Percentiles rank a stretch among this genome's conserved stretches.
Evolutionary conservation across 2,797 vertebrate genomes (phyloP).

Genomic region (Benthosema pterotum): DNA sequence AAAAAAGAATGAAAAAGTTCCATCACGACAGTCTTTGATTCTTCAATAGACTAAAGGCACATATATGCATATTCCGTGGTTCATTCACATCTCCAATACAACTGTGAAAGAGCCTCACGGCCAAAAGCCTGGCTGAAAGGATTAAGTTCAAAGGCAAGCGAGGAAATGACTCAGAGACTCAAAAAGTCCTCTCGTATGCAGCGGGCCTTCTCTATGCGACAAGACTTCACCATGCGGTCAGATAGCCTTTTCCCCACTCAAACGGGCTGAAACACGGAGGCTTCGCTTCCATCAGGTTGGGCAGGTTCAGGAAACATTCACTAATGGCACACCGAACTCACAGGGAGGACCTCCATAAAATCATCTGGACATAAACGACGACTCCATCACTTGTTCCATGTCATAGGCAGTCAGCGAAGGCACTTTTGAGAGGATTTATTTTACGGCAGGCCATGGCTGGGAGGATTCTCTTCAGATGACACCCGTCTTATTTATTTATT

Average conservation of each 20-base stretch:
- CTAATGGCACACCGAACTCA: conserved; percentile 22
- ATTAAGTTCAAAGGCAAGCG: conserved; percentile 83
- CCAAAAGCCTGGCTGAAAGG: conserved; percentile 74
- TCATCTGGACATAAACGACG: conserved; percentile 32
- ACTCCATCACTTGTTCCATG: conserved; percentile 35
- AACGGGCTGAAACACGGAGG: conserved; percentile 36
- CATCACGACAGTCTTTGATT: conserved; percentile 68
- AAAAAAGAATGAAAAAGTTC: conserved; percentile 31
- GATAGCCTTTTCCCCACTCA: conserved; percentile 53
- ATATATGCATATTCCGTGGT: conserved; percentile 76
- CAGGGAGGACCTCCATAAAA: conserved; percentile 29
- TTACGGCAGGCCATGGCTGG: conserved; percentile 43
- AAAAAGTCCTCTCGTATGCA: conserved; percentile 72
- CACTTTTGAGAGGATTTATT: conserved; percentile 40
- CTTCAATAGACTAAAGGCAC: conserved; percentile 60
- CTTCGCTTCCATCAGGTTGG: conserved; percentile 45
- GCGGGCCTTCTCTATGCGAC: conserved; percentile 62
- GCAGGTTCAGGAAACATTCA: conserved; percentile 43
- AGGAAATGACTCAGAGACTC: conserved; percentile 78
- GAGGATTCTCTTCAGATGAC: conserved; percentile 34
- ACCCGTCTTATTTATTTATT: conserved; percentile 23
- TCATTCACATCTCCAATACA: conserved; percentile 72
- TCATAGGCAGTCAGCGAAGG: conserved; percentile 33
- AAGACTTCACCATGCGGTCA: conserved; percentile 53
- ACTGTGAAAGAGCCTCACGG: conserved; percentile 67